Evolutionary conservation across 2,888 invertebrate genomes (phyloP).

Genomic region (Eilema depressum): DNA sequence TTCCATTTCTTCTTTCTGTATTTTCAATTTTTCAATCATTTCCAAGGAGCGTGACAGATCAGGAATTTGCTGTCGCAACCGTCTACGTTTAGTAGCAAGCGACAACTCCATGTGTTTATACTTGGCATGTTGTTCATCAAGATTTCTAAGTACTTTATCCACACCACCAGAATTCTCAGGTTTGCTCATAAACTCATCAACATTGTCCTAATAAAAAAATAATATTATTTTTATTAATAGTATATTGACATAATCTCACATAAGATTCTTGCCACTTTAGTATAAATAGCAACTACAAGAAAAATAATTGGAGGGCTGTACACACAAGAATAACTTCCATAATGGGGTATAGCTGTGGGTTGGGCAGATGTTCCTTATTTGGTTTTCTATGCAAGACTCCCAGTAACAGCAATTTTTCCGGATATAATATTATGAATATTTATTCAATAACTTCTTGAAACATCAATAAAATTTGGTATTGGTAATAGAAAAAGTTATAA

Average conservation of each 20-base stretch:
- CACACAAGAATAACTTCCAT: too few species aligned
- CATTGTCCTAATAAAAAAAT: constrained; percentile 92
- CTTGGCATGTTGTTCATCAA: constrained; percentile 98
- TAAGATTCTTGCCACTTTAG: background rate
- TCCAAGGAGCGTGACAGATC: constrained; percentile 96
- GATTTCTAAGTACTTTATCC: constrained; percentile 93
- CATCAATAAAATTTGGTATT: too few species aligned
- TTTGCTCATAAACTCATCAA: constrained; percentile 95
- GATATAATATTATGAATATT: background rate
- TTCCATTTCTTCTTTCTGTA: constrained; percentile 92
- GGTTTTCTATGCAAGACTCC: background rate
- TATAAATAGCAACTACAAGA: too few species aligned
- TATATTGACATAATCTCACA: background rate
- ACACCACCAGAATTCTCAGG: constrained; percentile 94
- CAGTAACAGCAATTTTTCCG: background rate
- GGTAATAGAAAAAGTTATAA: too few species aligned
- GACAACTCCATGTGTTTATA: constrained; percentile 99
- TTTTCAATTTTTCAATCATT: constrained; percentile 95
- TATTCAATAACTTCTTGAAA: background rate
- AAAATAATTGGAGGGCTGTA: background rate
- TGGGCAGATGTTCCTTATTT: background rate
- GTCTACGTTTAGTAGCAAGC: constrained; percentile 93
- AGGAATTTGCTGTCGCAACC: constrained; percentile 97
- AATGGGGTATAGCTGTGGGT: background rate
- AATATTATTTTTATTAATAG: background rate